Base-by-base conservation (phyloP, 1,140 invertebrate species). In the Hestina assimilis region DNA sequence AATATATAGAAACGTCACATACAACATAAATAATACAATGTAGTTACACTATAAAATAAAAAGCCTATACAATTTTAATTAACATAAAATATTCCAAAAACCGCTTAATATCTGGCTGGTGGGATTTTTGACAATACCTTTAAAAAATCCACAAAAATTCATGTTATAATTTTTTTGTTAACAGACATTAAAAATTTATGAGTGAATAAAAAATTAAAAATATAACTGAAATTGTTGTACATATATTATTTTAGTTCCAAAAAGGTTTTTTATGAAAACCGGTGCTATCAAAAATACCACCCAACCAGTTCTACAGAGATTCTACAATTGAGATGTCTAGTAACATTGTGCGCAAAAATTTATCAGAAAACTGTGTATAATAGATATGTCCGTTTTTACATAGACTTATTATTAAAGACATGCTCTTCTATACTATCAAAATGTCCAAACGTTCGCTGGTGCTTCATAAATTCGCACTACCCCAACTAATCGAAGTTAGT, bases 1-100 rank as follows among this genome's bases (percentile, higher is more conserved):
- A 85, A 83, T 85, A 81, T 83, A 85, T 81, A 75, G 72, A 85
- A 85, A 87, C 72, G 69, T 84, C 74, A 84, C 78, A 82, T 80
- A 72, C 51, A 76, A 81, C 68, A 72, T 60, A 73, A 74, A 79
- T 63, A 62, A 63, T 63, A 64, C 48, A 38, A 52, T 57, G 47
- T 55, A 60, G 12, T 61, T 57, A 68, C 40, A 20, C 43, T 63
- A 63, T 60, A 68, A 71, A 65, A 63, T 61, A 59, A 56, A 59
- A 41, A 33, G 21, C 23, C n/a, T 48, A 35, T 33, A 35, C 3
- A 43, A 38, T 17, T 38, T 46, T 23, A 47, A 63, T 29, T 57
- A 56, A 29, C 61, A 19, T 38, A 17, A 50, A n/a, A 50, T 20
- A 29, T 45, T 46, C 33, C 14, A 50, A 42, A 53, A 29, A 38